These are phyloP conservation scores for Miltochrista miniata DNA, from an alignment of 2,888 invertebrate species.

Conservation along the genomic window DNA sequence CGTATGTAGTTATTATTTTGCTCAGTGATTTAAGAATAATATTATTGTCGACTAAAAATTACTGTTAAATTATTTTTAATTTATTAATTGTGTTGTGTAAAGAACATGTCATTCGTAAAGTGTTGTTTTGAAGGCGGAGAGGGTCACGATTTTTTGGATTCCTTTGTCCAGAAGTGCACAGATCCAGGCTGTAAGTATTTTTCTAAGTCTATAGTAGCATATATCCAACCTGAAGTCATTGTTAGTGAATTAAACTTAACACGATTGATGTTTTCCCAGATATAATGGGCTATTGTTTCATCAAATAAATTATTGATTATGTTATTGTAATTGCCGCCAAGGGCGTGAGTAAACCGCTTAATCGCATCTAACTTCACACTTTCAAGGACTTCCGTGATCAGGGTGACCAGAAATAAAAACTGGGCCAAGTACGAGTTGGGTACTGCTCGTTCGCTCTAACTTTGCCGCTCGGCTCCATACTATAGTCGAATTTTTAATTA, in stretches of 20 bases:
- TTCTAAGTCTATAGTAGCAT: not conserved
- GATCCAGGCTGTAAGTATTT: conserved; percentile 91
- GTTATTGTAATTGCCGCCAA: conserved; percentile 49
- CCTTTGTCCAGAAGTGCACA: conserved; percentile 90
- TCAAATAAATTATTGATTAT: conserved; percentile 43
- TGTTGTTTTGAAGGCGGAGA: conserved; percentile 92
- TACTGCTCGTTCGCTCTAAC: no score
- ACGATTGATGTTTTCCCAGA: conserved; percentile 9
- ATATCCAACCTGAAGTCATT: not conserved
- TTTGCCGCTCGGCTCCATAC: no score
- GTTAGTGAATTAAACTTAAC: conserved; percentile 30
- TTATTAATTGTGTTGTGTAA: conserved; percentile 18
- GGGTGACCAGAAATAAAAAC: no score
- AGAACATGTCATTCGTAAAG: conserved; percentile 87
- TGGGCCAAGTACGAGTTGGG: no score
- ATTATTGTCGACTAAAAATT: not conserved
- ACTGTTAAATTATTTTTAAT: conserved; percentile 22
- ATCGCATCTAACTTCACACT: conserved; percentile 23
- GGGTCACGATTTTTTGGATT: conserved; percentile 89
- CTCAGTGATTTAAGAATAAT: no score
- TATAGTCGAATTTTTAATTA: no score
- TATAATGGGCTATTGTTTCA: conserved; percentile 13
- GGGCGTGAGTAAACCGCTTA: conserved; percentile 5
- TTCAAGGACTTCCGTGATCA: conserved; percentile 13
- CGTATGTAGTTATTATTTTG: no score